Evolutionary conservation across 2,888 invertebrate species (phyloP), one percentile per base, ranked within the genome.

Genomic region (Hipparchia sbordonii): DNA sequence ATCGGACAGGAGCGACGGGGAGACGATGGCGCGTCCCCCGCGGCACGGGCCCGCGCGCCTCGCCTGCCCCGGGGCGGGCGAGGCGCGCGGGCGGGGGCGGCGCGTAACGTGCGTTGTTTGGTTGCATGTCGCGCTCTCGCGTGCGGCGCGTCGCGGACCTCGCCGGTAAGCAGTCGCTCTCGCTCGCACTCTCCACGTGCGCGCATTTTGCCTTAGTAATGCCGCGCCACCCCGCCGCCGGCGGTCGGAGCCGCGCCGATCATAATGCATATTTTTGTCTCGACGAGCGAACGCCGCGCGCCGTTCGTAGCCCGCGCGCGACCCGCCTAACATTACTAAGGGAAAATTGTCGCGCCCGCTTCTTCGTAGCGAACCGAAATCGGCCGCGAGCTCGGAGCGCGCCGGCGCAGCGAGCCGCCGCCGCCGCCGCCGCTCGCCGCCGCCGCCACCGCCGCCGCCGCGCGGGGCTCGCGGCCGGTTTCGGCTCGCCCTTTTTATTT

Each of bases 221-320:
- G 92, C 81, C 83, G 83, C 84, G 82, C 79, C 81, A 81, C 78
- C 82, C 80, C 79, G 76, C 73, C 76, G 69, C 76, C 72, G 72
- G 72, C 71, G 76, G 77, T 69, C 73, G 77, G 72, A 52, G 79
- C 76, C 73, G 82, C 83, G 82, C 81, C 81, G 76, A 63, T 80
- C 79, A 87, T 90, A 90, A 91, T 92, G 92, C 92, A 91, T 92
- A 91, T 92, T 91, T 90, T 90, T 84, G 86, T 89, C 90, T 89
- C 89, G 82, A 80, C 80, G 82, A 76, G 77, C 80, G 80, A 82
- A 79, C 81, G 82, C 78, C 77, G 79, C 82, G 81, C 80, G 77
- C 80, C 72, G 77, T 78, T 76, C 79, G 70, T 76, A 80, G 78
- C 76, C 66, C 78, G 76, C 65, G 76, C 79, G 78, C 23, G 67